Base-by-base conservation (phyloP, 2,888 invertebrate genomes). In the Drosophila recens region DNA sequence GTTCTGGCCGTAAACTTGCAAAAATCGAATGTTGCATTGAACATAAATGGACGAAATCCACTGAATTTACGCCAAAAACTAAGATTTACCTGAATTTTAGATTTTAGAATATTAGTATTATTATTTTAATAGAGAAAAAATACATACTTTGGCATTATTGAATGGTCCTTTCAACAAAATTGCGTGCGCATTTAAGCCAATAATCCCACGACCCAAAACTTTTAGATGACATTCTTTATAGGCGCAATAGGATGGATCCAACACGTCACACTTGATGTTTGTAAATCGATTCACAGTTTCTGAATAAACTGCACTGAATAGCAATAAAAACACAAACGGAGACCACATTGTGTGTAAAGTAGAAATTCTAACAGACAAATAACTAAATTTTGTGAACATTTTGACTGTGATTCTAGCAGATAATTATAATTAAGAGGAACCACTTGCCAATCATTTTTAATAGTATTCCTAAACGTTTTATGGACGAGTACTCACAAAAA, bases 21-120 rank as follows among this genome's bases (percentile, higher is more conserved):
- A 42, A 59, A 59, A 33, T 59, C 59, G 8, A 51, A 8, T 1
- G 53, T 69, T 1, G 11, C n/a, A 33, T 69, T 65, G n/a, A 36
- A 65, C 43, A 69, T 10, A 13, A 69, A 69, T 17, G 59, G 65
- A 2, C 33, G 45, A 34, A 38, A 69, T 4, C 51, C 49, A 51
- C 33, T 65, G 11, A 23, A 52, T 34, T 65, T 66, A 38, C 54
- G 65, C 43, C 49, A 59, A 6, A 65, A 13, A 34, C 65, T 65
- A 0, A 69, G 43, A 34, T 69, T 69, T 0, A 54, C 11, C 51
- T 58, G 4, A 17, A 17, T 17, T 42, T 33, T 13, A 13, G 1
- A 43, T 34, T 3, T 1, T 6, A 17, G 0, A 17, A 48, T 10
- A 48, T 4, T 11, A 48, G 27, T 20, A 20, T 20, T 20, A 20